Evolutionary conservation across 2,113 vertebrate species (phyloP), one percentile per base, ranked within the genome.

Genomic region (Catharus bicknelli): DNA sequence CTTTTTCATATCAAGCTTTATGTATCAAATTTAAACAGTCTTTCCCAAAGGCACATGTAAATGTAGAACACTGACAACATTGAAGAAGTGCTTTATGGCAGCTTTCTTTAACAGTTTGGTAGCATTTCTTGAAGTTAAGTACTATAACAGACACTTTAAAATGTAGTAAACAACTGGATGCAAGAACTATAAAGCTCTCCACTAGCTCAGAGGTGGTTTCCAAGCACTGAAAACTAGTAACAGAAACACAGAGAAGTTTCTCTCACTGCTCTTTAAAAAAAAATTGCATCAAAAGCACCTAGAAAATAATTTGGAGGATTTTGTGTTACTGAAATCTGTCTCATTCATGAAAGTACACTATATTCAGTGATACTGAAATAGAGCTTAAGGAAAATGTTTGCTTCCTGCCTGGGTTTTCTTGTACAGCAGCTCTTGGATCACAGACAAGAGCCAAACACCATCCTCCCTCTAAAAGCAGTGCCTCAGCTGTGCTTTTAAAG

Each of bases 401-500:
- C 7, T 73, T 75, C 61, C 63, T 94, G 83, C 70, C 89, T 91
- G 59, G 13, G 2, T 64, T 90, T 94, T 72, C 51, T 48, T 3
- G 9, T 7, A 64, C 70, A 32, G 86, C 91, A 81, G 62, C 69
- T 86, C 13, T 45, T 21, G 4, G 58, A 92, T 68, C 45, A 57
- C 73, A 63, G 8, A 25, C 43, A 59, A 77, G 50, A 94, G 13
- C 4, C 54, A 70, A 79, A 26, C 55, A 38, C 27, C 63, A 91
- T 86, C 42, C 57, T 91, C 20, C 58, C 25, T 92, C 64, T 96
- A 95, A 96, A 96, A 97, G 96, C 95, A 8, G 47, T 32, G 11
- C 38, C 72, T 74, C 40, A 1, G 13, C 50, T 81, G 74, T 54
- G 86, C 9, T 79, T 94, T 97, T 97, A 97, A 97, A 97, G 96